Percentiles rank a stretch among this genome's conserved stretches.
These are phyloP conservation scores for Gambusia affinis DNA, from an alignment of 2,113 vertebrate species.

Conservation along the genomic window DNA sequence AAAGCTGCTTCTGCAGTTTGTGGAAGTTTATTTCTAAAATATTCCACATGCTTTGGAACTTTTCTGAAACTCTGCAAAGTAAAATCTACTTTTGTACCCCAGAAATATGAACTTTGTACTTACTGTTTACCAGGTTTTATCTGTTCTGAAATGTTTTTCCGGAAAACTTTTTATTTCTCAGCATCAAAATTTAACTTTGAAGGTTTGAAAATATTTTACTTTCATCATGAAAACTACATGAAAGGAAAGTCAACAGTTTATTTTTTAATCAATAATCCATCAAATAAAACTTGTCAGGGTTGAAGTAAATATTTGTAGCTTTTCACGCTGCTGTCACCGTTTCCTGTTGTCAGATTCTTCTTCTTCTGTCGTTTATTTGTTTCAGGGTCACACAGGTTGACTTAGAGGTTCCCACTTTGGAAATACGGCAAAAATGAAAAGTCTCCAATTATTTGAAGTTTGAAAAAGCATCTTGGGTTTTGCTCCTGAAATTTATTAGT, in stretches of 20 bases:
- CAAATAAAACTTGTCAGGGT: slow-evolving; percentile 30
- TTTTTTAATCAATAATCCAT: slow-evolving; percentile 39
- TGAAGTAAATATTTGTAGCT: slow-evolving; percentile 4
- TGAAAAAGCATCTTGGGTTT: not conserved
- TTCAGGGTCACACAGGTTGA: slow-evolving; percentile 32
- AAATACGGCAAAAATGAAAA: not conserved
- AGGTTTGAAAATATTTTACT: slow-evolving; percentile 1
- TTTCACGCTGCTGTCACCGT: not conserved
- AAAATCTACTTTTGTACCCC: too few species aligned
- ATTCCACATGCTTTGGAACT: too few species aligned
- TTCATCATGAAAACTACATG: slow-evolving; percentile 12
- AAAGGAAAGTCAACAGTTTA: not conserved
- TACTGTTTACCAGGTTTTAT: not conserved
- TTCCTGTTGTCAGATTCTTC: not conserved
- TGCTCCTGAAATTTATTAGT: not conserved
- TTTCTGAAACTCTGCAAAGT: too few species aligned
- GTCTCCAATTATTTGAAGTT: not conserved
- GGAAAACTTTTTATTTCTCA: not conserved
- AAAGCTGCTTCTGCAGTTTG: too few species aligned
- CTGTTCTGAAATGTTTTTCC: not conserved
- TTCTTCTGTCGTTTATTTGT: slow-evolving; percentile 1
- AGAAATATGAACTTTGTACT: too few species aligned
- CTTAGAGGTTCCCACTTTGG: slow-evolving; percentile 3
- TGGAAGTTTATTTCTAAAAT: too few species aligned
- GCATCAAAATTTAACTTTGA: not conserved